Base-by-base conservation (phyloP, 2,113 vertebrate species). In the Neomonachus schauinslandi region DNA sequence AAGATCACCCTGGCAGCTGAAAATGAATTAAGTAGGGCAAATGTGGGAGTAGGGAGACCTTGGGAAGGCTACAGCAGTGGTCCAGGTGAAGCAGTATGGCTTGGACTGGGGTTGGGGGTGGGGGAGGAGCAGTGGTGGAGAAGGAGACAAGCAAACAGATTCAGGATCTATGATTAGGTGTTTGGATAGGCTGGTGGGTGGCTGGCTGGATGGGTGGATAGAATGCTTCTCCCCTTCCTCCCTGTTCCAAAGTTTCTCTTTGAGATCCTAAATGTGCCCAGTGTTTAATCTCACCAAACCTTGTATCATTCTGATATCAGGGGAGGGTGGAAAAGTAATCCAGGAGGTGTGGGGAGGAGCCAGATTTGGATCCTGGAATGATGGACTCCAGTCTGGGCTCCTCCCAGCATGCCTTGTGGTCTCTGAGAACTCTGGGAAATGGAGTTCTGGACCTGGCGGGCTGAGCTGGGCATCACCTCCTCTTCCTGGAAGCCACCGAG, bases 401-500 rank as follows among this genome's bases (percentile, higher is more conserved):
- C 72, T 74, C 24, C 80, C 85, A 59, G 80, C 31, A 65, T 16
- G 36, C 46, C 28, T 61, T 81, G 4, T n/a, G 72, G 55, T 51
- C 10, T 61, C 89, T 63, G 46, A 63, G 72, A 81, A 85, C 24
- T 31, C 59, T 36, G 42, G 82, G 53, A 79, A 80, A 5, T 51
- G 16, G 53, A 72, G 31, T 13, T 71, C 31, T 46, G 84, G n/a
- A 65, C 39, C 28, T 36, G 9, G 21, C 69, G 13, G 33, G 16
- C 4, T 10, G 46, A 42, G 63, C 26, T 2, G 65, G 59, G 21
- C 24, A 15, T 79, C 91, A 99, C 99, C 98, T 99, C 99, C 53
- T 99, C 99, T 89, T 99, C 99, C 26, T 99, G 98, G 97, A 99
- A 99, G 96, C 99, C 98, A 98, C 99, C 98, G 96, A 98, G 99